Evolutionary conservation across 1,140 invertebrate species (phyloP), one percentile per base, ranked within the genome.

Genomic region (Drosophila kikkawai): DNA sequence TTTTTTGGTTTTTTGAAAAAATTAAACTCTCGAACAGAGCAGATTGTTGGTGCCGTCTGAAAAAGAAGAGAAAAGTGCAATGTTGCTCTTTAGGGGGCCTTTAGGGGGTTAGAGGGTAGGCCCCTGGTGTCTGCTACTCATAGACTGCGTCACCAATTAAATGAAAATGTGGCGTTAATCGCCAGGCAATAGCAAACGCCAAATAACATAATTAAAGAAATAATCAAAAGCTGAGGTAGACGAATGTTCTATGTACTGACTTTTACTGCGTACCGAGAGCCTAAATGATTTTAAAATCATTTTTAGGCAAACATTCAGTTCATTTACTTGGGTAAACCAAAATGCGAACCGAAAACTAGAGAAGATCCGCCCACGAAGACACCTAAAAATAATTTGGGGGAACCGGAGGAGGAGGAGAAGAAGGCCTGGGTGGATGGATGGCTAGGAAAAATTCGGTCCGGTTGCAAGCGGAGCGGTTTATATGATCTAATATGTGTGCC

Each of bases 1-100:
- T 29, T 29, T 9, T 59, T 76, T 44, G 19, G 4, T 50, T 64
- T 75, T 57, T 42, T 34, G 48, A 39, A 82, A 71, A 83, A 71
- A 65, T 79, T 66, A 39, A 80, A 83, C 22, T 44, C 56, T 66
- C 22, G 55, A 15, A 53, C 53, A 68, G 67, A 82, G 63, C 58
- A 50, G 37, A 87, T 88, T 90, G 67, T 88, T 88, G 85, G 85
- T 88, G 85, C 85, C 85, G 85, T 88, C 85, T 88, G 85, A 88
- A 88, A 88, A 88, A 78, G 51, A 74, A 45, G 34, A 60, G 59
- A 66, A 70, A 84, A 76, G 65, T 70, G 75, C 79, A 81, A 34
- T 65, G 48, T 36, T 36, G 50, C 22, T 42, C 32, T 69, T 37
- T 15, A 13, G 44, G 29, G 37, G 57, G 39, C 42, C 39, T 37